Percentiles rank a stretch among this genome's conserved stretches.
phyloP scores from a whole-genome alignment of 30 jellyfish, hydroid and myxozoan species.

The Aurelia sp. region DNA sequence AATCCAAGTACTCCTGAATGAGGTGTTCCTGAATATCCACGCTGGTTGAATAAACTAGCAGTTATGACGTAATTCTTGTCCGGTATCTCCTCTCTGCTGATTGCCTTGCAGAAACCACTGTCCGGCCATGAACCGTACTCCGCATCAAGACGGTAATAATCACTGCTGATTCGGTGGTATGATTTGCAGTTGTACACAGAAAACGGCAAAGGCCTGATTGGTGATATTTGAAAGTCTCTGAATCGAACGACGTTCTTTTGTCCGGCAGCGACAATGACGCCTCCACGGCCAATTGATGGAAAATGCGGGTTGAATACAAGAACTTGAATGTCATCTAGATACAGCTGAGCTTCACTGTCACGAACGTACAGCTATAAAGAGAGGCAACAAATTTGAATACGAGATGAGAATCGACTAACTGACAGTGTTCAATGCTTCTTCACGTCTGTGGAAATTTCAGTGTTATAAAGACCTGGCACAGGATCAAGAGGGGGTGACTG shows the following conservation, averaged over 20 bases:
- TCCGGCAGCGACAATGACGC: constrained; percentile 85
- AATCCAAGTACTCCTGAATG: constrained; percentile 76
- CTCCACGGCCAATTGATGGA: constrained; percentile 85
- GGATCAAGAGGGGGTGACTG: too few species aligned
- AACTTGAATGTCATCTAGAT: constrained; percentile 54
- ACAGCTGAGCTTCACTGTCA: constrained; percentile 71
- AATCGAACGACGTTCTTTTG: constrained; percentile 66
- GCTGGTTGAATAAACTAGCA: constrained; percentile 71
- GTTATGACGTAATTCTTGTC: constrained; percentile 70
- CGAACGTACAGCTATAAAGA: constrained; percentile 67
- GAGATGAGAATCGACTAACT: too few species aligned
- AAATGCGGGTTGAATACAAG: constrained; percentile 66
- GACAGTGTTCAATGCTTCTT: too few species aligned
- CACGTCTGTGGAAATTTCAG: too few species aligned
- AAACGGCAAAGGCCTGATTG: constrained; percentile 58
- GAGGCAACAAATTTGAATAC: neutral
- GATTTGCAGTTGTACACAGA: constrained; percentile 72
- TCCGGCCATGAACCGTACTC: constrained; percentile 81
- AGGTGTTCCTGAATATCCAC: constrained; percentile 62
- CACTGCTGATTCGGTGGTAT: constrained; percentile 58
- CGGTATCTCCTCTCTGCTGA: constrained; percentile 27
- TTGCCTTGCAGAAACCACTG: constrained; percentile 86
- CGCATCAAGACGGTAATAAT: constrained; percentile 70
- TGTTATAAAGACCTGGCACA: too few species aligned
- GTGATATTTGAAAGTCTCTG: constrained; percentile 57